Percentiles rank a stretch among this genome's conserved stretches.
Evolutionary conservation across 2,113 vertebrate genomes (phyloP).

Genomic region (Atractosteus spatula): DNA sequence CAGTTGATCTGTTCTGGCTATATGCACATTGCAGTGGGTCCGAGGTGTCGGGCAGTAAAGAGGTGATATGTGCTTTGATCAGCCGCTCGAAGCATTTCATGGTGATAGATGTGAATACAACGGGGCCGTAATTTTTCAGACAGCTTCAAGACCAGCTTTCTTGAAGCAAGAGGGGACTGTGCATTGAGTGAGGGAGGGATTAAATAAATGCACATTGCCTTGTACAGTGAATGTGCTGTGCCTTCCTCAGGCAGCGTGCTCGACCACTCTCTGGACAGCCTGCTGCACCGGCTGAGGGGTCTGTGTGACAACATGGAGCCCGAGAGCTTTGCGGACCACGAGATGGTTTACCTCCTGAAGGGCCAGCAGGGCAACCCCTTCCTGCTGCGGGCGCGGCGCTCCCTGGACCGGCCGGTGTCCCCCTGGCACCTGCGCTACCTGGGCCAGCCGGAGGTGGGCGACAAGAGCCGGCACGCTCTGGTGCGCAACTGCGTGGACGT

Average conservation of each 20-base stretch:
- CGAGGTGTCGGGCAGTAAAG: too few species aligned
- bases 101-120: too few species aligned
- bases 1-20: too few species aligned
- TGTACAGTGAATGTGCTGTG: not conserved
- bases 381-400: constrained; percentile 85
- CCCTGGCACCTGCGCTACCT: constrained; percentile 95
- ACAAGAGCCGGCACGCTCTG: constrained; percentile 86
- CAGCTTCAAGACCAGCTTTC: too few species aligned
- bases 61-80: too few species aligned
- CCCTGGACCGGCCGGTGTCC: constrained; percentile 75
- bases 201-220: too few species aligned
- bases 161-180: too few species aligned
- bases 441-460: constrained; percentile 92
- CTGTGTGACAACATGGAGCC: constrained; percentile 97
- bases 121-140: too few species aligned
- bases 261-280: constrained; percentile 90
- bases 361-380: constrained; percentile 96
- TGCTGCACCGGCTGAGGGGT: constrained; percentile 88
- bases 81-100: too few species aligned
- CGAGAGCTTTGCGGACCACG: constrained; percentile 88
- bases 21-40: too few species aligned
- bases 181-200: too few species aligned
- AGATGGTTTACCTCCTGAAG: constrained; percentile 94
- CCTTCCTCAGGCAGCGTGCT: constrained; percentile 80
- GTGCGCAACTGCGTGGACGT: constrained; percentile 95